phyloP scores from a whole-genome alignment of 2,797 vertebrate genomes.

The Danionella dracula region DNA sequence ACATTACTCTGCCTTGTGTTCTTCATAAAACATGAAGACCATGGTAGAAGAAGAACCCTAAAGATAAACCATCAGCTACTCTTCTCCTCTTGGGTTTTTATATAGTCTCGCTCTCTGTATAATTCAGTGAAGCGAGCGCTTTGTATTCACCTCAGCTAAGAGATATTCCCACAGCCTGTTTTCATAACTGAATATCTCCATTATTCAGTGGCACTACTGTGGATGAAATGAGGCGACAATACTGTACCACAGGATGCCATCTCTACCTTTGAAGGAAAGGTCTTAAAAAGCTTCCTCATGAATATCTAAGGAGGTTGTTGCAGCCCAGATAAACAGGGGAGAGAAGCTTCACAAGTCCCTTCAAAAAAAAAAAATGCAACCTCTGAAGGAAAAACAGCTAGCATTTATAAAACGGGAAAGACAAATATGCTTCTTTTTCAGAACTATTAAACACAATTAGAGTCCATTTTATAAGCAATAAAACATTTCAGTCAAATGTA shows the following conservation, averaged over 20 bases:
- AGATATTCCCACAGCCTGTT: slow-evolving; percentile 28
- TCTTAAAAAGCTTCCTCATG: slow-evolving; percentile 25
- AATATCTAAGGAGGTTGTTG: slow-evolving; percentile 21
- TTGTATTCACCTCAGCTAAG: slow-evolving; percentile 33
- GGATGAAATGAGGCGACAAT: slow-evolving; percentile 28
- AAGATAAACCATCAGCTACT: slow-evolving; percentile 23
- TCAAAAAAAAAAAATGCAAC: background rate
- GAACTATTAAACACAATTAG: too few species aligned
- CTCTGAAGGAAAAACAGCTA: background rate
- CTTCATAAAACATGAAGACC: slow-evolving; percentile 9
- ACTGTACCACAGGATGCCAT: slow-evolving; percentile 1
- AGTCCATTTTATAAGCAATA: too few species aligned
- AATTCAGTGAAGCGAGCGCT: slow-evolving; percentile 26
- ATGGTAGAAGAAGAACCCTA: slow-evolving; percentile 1
- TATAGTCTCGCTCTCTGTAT: slow-evolving; percentile 10
- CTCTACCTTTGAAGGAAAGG: background rate
- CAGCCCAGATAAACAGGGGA: background rate
- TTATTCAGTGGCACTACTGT: slow-evolving; percentile 32
- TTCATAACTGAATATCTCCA: slow-evolving; percentile 31
- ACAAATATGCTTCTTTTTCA: background rate
- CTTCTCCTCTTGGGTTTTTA: background rate
- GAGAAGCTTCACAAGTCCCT: background rate
- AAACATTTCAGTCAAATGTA: too few species aligned
- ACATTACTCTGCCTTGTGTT: background rate
- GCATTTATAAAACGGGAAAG: background rate